These are phyloP conservation scores for Tryphoninae sp. DNA, from an alignment of 2,888 invertebrate species.

Conservation along the genomic window DNA sequence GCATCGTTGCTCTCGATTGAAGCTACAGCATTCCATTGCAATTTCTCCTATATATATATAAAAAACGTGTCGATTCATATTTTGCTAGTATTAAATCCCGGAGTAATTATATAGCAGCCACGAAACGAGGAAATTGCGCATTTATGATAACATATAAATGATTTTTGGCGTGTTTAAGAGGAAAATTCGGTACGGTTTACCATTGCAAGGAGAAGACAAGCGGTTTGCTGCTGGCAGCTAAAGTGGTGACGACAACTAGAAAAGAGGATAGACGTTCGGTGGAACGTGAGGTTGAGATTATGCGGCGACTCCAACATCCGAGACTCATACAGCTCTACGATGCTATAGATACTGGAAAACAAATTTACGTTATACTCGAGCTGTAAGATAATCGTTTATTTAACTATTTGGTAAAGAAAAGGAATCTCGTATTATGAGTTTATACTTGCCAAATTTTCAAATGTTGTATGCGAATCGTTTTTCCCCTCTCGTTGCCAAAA, in stretches of 20 bases:
- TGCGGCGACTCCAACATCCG: conserved; percentile 96
- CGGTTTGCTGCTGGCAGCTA: conserved; percentile 93
- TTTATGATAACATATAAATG: conserved; percentile 50
- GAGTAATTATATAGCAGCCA: neutral
- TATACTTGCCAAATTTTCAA: conserved; percentile 56
- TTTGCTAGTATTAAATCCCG: conserved; percentile 8
- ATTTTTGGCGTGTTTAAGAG: conserved; percentile 84
- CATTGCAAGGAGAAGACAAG: conserved; percentile 93
- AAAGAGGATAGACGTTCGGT: conserved; percentile 95
- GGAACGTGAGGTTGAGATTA: conserved; percentile 97
- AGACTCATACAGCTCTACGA: conserved; percentile 98
- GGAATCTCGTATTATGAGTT: conserved; percentile 27
- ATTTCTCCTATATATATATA: conserved; percentile 8
- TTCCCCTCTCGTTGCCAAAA: neutral
- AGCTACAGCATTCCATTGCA: conserved; percentile 15
- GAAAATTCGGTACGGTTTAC: conserved; percentile 98
- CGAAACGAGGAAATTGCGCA: conserved; percentile 2
- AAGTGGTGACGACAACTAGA: conserved; percentile 93
- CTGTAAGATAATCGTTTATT: conserved; percentile 88
- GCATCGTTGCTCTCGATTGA: conserved; percentile 13
- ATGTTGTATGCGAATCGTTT: conserved; percentile 7
- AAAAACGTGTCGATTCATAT: neutral
- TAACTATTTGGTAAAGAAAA: conserved; percentile 26
- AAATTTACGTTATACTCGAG: conserved; percentile 98
- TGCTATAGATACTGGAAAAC: conserved; percentile 95